Conservation (phyloP, 2,113 vertebrate genomes). For the Willisornis vidua region DNA sequence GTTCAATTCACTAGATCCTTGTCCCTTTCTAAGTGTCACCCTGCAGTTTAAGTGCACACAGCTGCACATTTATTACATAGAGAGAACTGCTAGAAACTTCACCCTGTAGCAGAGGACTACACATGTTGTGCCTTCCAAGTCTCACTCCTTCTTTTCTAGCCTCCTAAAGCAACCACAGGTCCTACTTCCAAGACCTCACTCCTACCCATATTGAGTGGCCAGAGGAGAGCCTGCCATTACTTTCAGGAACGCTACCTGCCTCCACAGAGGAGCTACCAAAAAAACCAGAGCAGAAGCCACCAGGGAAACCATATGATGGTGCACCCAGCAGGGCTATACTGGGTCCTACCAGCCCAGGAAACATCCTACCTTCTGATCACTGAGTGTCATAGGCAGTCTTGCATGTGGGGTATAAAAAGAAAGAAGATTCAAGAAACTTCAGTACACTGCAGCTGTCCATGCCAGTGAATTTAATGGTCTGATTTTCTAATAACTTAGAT, state of each 20-base stretch:
- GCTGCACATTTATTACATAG: background rate
- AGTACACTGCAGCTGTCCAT: background rate
- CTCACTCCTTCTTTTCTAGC: background rate
- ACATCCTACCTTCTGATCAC: background rate
- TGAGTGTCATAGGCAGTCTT: background rate
- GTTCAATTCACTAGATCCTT: background rate
- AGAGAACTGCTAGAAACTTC: background rate
- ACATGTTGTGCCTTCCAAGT: background rate
- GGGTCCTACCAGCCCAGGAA: background rate
- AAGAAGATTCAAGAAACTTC: background rate
- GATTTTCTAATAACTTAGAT: slow-evolving; percentile 26
- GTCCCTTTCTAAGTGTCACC: background rate
- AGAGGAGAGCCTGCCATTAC: background rate
- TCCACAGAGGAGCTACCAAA: background rate
- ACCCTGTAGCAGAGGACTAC: background rate
- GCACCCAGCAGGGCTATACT: background rate
- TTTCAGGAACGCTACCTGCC: background rate
- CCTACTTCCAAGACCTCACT: background rate
- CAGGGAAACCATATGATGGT: fast-evolving
- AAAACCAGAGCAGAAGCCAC: background rate
- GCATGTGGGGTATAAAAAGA: background rate
- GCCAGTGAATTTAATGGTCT: background rate
- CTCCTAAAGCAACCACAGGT: background rate
- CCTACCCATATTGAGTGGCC: fast-evolving
- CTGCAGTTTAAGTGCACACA: background rate